Evolutionary conservation across 1,140 invertebrate species (phyloP).

Genomic region (Zaprionus gabonicus): DNA sequence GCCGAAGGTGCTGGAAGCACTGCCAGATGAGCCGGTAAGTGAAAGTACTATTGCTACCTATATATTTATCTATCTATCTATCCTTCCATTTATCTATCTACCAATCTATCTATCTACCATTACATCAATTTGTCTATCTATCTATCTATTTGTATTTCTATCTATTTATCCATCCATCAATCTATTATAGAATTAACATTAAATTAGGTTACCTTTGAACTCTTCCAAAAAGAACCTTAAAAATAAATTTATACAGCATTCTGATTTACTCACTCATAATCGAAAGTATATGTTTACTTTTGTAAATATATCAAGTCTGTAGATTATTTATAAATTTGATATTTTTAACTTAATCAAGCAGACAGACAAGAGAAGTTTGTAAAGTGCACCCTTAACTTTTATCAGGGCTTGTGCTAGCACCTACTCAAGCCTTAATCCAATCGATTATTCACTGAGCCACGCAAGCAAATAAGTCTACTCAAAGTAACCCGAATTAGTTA

Average conservation of each 20-base stretch:
- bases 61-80: neutral
- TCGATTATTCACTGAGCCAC: neutral
- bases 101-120: neutral
- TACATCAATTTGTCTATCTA: neutral
- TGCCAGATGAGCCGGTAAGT: constrained; percentile 82
- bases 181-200: too few species aligned
- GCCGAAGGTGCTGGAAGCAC: constrained; percentile 72
- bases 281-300: too few species aligned
- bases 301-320: too few species aligned
- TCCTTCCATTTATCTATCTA: neutral
- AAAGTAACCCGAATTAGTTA: neutral
- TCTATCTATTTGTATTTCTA: too few species aligned
- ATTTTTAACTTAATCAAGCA: neutral
- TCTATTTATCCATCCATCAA: too few species aligned
- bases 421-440: neutral
- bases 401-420: neutral
- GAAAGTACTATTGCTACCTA: neutral
- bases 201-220: too few species aligned
- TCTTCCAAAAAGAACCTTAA: too few species aligned
- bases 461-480: neutral
- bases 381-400: neutral
- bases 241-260: too few species aligned
- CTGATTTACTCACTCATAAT: too few species aligned
- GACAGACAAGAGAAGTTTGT: neutral
- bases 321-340: neutral